Evolutionary conservation across 2,113 vertebrate species (phyloP), one percentile per base, ranked within the genome.

Genomic region (Rhinolophus sinicus): DNA sequence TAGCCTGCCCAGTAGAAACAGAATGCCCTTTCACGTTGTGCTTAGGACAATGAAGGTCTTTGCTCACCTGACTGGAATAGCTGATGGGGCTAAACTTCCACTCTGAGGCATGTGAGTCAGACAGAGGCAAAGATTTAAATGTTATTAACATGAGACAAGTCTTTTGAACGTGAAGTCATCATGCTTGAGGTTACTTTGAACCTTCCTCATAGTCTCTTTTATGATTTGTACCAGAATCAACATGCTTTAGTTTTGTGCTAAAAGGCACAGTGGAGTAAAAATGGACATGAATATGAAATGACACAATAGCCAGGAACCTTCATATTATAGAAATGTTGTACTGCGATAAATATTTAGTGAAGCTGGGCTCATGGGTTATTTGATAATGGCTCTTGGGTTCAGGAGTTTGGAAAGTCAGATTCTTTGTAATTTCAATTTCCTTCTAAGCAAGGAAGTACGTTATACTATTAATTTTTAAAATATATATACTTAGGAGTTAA

Each of bases 391-490:
- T 97, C 97, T 98, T 64, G 93, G 82, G 93, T 97, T 97, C 77
- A 96, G 91, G 93, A 95, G 95, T 98, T 98, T 98, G 84, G 90
- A 92, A 97, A 95, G 90, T 95, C 94, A 93, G 83, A 90, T 73
- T 73, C 75, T 97, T 98, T 98, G 93, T 97, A 97, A n/a, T 35
- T 98, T 97, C 97, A 98, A 97, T 98, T 98, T 96, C 96, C 97
- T 97, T 98, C 97, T 97, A 96, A 98, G 98, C 95, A 98, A 96
- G 97, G 97, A 98, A 97, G 97, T 98, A 90, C 73, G 97, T 97
- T 98, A 24, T 97, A 91, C 96, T 97, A 97, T 97, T 97, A 97
- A 97, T 96, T 96, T 44, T 85, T 10, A 15, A 96, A 96, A 93
- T 92, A 95, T 90, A 93, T 97, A 97, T 98, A 97, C 97, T 98